A percentile compares a stretch with the other conserved stretches of the same genome.
These are phyloP conservation scores for Ophion obscuratus DNA, from an alignment of 2,888 invertebrate species.

Conservation along the genomic window DNA sequence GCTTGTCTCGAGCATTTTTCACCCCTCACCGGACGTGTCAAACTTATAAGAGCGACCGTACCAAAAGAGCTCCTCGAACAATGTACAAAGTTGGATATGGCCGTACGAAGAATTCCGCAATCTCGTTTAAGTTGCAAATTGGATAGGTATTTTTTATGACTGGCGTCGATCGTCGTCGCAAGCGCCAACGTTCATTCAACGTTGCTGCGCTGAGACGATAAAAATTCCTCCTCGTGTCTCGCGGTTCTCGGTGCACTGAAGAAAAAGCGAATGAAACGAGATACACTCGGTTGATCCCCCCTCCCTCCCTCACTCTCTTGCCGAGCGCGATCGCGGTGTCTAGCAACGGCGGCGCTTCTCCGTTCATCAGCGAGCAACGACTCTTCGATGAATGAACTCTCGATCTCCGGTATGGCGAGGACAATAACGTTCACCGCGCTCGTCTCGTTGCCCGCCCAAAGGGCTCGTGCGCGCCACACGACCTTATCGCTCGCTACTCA, in stretches of 20 bases:
- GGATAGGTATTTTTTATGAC: too few species aligned
- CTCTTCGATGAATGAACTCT: conserved; percentile 79
- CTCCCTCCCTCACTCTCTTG: neutral
- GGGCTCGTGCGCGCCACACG: conserved; percentile 44
- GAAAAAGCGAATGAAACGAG: neutral
- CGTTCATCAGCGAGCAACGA: conserved; percentile 71
- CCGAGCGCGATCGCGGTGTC: neutral
- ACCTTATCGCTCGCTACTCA: conserved; percentile 22
- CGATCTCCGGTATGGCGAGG: conserved; percentile 43
- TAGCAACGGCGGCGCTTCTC: conserved; percentile 35
- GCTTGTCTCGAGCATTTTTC: too few species aligned
- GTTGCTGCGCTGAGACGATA: neutral
- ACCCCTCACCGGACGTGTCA: too few species aligned
- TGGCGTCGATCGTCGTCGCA: too few species aligned
- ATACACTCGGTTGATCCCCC: neutral
- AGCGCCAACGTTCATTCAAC: too few species aligned
- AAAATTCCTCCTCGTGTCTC: neutral
- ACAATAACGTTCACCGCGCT: conserved; percentile 33
- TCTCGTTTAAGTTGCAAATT: too few species aligned
- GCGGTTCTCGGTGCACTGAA: neutral
- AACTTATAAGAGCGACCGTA: too few species aligned
- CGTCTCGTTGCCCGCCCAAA: conserved; percentile 51
- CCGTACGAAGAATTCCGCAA: too few species aligned
- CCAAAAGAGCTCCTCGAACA: too few species aligned
- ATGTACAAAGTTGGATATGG: too few species aligned